Evolutionary conservation across 1,140 invertebrate genomes (phyloP), one percentile per base, ranked within the genome.

Genomic region (Amphibalanus amphitrite): DNA sequence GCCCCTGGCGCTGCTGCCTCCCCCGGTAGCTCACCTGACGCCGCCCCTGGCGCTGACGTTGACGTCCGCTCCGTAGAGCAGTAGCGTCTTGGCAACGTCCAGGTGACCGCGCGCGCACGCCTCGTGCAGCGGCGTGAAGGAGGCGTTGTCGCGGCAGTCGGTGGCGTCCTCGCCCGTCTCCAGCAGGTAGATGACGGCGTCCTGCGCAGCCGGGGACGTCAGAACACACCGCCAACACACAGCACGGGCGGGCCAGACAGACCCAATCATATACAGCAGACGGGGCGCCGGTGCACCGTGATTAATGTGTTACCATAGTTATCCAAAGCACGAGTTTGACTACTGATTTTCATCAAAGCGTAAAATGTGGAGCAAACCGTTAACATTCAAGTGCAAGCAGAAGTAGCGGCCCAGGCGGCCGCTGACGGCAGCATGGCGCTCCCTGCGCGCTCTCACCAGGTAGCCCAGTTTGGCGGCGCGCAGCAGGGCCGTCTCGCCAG

Each of bases 71-170:
- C 92, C 92, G 77, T 92, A 92, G 73, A 89, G 85, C 17, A 96
- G 82, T 6, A 97, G 82, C 33, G 93, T 83, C 74, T 88, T 84
- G 15, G 92, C 93, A 68, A 95, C 93, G 74, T 88, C 86, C 28
- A 95, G 81, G 79, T 94, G 90, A 20, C 93, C 93, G 76, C 87
- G 85, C 0, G 90, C 87, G 77, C 91, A 92, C 8, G 92, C 92
- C 77, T 95, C 93, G 78, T 96, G 93, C 30, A 96, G 83, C 0
- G 93, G 91, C 1, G 93, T 96, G 79, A 95, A 96, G 0, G 93
- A 93, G 1, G 93, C 93, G 81, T 96, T 96, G 79, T 97, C 93
- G 77, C 90, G 90, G 8, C 89, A 89, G 75, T 92, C 90, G 0
- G 93, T 89, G 69, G 87, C 84, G 73, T 88, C 87, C 73, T 88